Evolutionary conservation across 92 coral and sea anemone genomes (phyloP), one percentile per base, ranked within the genome.

Genomic region (Epizoanthus illoricatus): DNA sequence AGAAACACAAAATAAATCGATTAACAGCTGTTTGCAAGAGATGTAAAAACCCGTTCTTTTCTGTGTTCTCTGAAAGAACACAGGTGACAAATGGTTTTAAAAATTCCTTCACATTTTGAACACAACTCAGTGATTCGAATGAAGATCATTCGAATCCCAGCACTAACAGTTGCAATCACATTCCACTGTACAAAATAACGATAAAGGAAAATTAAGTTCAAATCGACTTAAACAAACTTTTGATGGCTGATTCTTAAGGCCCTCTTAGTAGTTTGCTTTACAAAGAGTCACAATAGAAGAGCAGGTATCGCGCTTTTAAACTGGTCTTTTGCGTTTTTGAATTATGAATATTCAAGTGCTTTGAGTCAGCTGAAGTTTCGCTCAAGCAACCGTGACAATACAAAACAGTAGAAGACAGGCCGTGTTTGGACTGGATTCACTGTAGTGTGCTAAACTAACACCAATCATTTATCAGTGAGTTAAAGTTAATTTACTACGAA

Each of bases 341-440:
- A 73, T 52, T 20, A 63, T 78, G 82, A 78, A 64, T 78, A 78
- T 64, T 78, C 82, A 78, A 78, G 71, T 78, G 13, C 6, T 40
- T 43, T 39, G 71, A 62, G 18, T 64, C 45, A 62, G 42, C 49
- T 45, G 49, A 78, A 64, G 3, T 78, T 78, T 45, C 55, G 59
- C 49, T 63, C 82, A 78, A 78, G 82, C 71, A 78, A 63, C 82
- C 82, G 71, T 78, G 58, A 78, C 82, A 78, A 10, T 60, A 63
- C 82, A 78, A 13, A 17, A 49, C 56, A 49, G 56, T 49, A 49
- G 13, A 49, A 43, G 49, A 63, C 71, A 78, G 3, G 11, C 40
- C 7, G 45, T 63, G 70, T 78, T 78, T 62, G 28, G 45, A 63
- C 42, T 41, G 7, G 47, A 64, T 41, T 16, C 82, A 78, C 15